These are phyloP conservation scores for Tineola bisselliella DNA, from an alignment of 2,888 invertebrate genomes.

Conservation along the genomic window DNA sequence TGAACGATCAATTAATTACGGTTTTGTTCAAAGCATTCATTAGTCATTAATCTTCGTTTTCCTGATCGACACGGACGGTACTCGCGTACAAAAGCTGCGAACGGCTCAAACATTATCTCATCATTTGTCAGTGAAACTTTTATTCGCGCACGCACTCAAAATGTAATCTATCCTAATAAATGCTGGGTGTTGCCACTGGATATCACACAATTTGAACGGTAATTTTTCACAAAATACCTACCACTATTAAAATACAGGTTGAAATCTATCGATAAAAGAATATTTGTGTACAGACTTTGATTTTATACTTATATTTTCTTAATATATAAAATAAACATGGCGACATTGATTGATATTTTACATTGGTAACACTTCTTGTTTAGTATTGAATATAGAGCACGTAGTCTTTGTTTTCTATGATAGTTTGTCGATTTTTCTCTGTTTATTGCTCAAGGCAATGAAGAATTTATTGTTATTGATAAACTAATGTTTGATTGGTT, in stretches of 20 bases:
- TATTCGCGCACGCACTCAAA: constrained; percentile 3
- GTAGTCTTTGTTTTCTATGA: too few relatives aligned
- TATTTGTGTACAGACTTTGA: too few relatives aligned
- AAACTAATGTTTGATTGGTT: too few relatives aligned
- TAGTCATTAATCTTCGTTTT: constrained; percentile 1
- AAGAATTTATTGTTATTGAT: too few relatives aligned
- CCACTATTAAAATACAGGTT: neutral
- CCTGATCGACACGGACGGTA: neutral
- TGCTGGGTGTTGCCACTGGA: neutral
- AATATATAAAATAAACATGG: too few relatives aligned
- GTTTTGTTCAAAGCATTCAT: neutral
- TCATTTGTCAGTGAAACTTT: constrained; percentile 1
- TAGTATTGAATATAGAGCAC: too few relatives aligned
- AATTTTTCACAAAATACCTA: neutral
- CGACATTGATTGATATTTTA: too few relatives aligned
- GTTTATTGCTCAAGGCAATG: too few relatives aligned
- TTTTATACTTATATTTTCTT: too few relatives aligned
- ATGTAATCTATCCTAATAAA: constrained; percentile 4
- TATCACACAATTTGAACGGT: neutral
- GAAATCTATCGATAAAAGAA: too few relatives aligned
- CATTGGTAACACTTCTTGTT: too few relatives aligned
- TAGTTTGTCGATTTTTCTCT: too few relatives aligned
- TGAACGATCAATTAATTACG: neutral
- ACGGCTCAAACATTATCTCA: neutral
- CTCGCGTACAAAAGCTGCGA: neutral